Conservation (phyloP, 2,113 vertebrate species). For the Tauraco erythrolophus region DNA sequence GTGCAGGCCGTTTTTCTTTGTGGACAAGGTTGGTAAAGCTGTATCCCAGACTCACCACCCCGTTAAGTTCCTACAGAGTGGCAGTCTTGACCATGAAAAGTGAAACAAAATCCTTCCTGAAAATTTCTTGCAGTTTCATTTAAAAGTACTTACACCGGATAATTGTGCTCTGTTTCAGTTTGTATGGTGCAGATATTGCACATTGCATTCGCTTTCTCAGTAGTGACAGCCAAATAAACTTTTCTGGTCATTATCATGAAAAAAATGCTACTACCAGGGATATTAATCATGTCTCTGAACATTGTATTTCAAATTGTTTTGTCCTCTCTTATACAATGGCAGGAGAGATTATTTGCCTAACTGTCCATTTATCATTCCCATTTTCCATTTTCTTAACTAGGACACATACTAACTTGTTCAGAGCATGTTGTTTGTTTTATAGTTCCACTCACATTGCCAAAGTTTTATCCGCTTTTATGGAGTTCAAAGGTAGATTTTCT, state of each 20-base stretch:
- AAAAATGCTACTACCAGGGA: background rate
- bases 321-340: background rate
- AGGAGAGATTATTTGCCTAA: slow-evolving; percentile 1
- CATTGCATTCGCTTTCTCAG: background rate
- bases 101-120: background rate
- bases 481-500: slow-evolving; percentile 53
- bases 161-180: background rate
- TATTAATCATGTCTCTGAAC: background rate
- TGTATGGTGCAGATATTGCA: background rate
- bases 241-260: background rate
- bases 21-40: rapidly evolving
- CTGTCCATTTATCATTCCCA: background rate
- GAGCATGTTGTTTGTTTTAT: slow-evolving; percentile 35
- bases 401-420: background rate
- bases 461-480: background rate
- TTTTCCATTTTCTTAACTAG: slow-evolving; percentile 23
- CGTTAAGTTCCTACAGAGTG: background rate
- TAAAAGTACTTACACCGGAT: background rate
- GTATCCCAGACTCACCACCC: background rate
- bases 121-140: background rate
- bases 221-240: background rate
- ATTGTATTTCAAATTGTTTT: background rate
- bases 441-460: slow-evolving; percentile 2
- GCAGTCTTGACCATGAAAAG: background rate
- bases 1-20: background rate